A percentile compares a stretch with the other conserved stretches of the same genome.
These are phyloP conservation scores for Drosophila lini DNA, from an alignment of 1,140 invertebrate genomes.

Conservation along the genomic window DNA sequence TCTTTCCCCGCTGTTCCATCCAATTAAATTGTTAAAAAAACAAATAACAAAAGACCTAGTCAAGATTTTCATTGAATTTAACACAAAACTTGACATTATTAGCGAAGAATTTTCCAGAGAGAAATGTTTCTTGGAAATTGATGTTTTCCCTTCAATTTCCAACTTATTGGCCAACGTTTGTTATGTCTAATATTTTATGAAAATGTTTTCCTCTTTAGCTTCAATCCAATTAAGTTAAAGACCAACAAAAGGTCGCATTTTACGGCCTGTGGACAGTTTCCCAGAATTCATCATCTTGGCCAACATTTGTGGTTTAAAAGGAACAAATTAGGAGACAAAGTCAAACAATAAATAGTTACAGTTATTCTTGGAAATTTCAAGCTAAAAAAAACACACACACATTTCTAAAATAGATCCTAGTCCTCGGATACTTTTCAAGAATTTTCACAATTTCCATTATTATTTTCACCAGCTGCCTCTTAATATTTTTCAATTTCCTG, in stretches of 20 bases:
- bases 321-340: not conserved
- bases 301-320: not conserved
- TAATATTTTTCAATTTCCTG: slow-evolving; percentile 69
- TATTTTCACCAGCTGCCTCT: slow-evolving; percentile 5
- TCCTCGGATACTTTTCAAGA: not conserved
- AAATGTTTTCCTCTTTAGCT: not conserved
- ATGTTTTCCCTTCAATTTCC: not conserved
- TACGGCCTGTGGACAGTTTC: slow-evolving; percentile 1
- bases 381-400: no score
- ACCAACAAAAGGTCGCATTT: not conserved
- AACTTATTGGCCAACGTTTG: not conserved
- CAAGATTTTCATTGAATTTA: not conserved
- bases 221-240: slow-evolving; percentile 1
- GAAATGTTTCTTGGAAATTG: not conserved
- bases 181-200: not conserved
- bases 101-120: no score
- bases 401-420: not conserved
- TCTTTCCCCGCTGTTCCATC: no score
- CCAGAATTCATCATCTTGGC: not conserved
- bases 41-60: not conserved
- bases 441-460: slow-evolving; percentile 13
- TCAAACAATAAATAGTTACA: not conserved
- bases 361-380: not conserved
- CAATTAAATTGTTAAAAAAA: not conserved
- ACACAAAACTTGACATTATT: not conserved